These are phyloP conservation scores for Sus scrofa DNA, from an alignment of 2,113 vertebrate species.

Conservation along the genomic window DNA sequence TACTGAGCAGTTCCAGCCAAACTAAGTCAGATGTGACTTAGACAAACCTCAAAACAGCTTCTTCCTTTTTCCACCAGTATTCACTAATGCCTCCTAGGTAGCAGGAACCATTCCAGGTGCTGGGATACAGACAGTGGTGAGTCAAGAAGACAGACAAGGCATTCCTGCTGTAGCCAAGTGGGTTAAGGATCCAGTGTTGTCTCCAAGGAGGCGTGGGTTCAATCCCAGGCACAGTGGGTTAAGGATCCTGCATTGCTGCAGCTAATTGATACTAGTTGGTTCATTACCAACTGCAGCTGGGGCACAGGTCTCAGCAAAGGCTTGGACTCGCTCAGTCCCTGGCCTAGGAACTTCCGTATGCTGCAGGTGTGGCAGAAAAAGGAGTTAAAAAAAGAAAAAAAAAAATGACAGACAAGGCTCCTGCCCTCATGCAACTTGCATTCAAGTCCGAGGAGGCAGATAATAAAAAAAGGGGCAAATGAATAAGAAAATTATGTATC, in stretches of 20 bases:
- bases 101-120: neutral
- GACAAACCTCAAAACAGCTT: slow-evolving; percentile 1
- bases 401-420: neutral
- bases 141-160: neutral
- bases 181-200: too few species aligned
- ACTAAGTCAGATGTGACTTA: neutral
- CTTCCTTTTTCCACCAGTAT: slow-evolving; percentile 28
- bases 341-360: too few species aligned
- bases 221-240: too few species aligned
- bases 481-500: neutral
- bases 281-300: too few species aligned
- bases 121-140: neutral
- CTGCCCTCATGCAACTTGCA: neutral
- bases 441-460: neutral
- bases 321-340: too few species aligned
- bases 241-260: too few species aligned
- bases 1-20: neutral
- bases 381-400: too few species aligned
- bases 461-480: neutral
- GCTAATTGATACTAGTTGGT: too few species aligned
- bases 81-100: neutral
- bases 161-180: too few species aligned
- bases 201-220: too few species aligned
- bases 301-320: too few species aligned
- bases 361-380: too few species aligned